A percentile compares a stretch with the other conserved stretches of the same genome.
Evolutionary conservation across 2,113 vertebrate genomes (phyloP).

Genomic region (chimpanzee (Pan troglodytes)): DNA sequence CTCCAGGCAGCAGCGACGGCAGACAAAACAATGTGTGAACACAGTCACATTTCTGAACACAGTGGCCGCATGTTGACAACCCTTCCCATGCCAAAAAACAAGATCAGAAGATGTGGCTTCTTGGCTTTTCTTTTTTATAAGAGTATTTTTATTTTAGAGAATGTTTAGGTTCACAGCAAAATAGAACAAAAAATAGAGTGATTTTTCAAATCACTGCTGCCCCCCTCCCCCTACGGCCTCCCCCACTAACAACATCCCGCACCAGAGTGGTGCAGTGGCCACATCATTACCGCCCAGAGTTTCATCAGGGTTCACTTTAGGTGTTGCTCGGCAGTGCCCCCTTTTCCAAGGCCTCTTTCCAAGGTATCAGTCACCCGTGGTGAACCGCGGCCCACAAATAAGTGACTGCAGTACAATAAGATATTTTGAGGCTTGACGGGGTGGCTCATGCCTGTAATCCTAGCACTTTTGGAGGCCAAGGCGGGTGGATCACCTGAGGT

Average conservation of each 20-base stretch:
- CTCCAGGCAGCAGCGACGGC: background rate
- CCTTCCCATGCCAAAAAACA: background rate
- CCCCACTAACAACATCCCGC: fast-evolving
- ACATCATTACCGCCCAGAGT: too few relatives aligned
- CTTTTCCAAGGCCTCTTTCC: background rate
- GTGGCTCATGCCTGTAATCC: too few relatives aligned
- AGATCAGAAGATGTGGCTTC: fast-evolving
- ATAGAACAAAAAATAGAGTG: background rate
- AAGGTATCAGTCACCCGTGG: background rate
- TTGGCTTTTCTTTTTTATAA: background rate
- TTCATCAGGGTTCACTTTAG: background rate
- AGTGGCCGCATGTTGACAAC: fast-evolving
- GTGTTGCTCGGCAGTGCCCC: background rate
- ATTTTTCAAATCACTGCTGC: background rate
- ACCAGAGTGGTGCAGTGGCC: background rate
- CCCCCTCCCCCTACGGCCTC: fast-evolving
- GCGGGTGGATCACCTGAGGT: too few relatives aligned
- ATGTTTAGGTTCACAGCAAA: background rate
- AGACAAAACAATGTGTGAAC: background rate
- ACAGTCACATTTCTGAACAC: fast-evolving
- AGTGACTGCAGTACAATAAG: background rate
- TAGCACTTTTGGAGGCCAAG: too few relatives aligned
- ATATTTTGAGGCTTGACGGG: background rate
- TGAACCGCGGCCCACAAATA: background rate
- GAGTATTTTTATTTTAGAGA: background rate